phyloP scores from a whole-genome alignment of 92 coral and sea anemone genomes.

The Heliopora coerulea region DNA sequence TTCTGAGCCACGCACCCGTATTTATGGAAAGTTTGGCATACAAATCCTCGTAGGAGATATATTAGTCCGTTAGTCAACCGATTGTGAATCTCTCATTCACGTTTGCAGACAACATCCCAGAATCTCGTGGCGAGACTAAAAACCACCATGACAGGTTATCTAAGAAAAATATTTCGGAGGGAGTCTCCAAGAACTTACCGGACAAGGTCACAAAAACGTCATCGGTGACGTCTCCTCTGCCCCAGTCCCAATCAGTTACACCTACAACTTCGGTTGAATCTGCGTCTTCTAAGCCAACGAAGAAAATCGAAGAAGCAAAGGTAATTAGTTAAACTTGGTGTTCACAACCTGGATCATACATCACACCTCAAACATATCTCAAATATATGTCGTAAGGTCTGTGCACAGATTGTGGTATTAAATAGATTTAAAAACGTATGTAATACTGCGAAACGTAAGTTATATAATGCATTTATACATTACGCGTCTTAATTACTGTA shows the following conservation, averaged over 20 bases:
- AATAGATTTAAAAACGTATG: too few relatives aligned
- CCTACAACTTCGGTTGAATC: background rate
- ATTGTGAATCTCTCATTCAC: too few relatives aligned
- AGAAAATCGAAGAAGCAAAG: constrained; percentile 12
- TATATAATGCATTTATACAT: too few relatives aligned
- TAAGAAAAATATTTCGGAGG: background rate
- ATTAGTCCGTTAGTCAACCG: too few relatives aligned
- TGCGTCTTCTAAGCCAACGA: background rate
- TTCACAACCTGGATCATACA: too few relatives aligned
- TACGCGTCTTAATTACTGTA: too few relatives aligned
- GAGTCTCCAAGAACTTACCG: constrained; percentile 1
- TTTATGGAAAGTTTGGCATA: background rate
- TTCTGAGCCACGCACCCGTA: background rate
- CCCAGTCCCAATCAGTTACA: constrained; percentile 5
- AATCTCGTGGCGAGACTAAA: constrained; percentile 13
- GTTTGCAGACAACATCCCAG: constrained; percentile 10
- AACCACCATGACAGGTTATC: constrained; percentile 5
- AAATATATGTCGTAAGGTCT: too few relatives aligned
- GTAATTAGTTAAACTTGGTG: background rate
- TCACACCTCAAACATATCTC: too few relatives aligned
- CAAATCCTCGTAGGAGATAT: too few relatives aligned
- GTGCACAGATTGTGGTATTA: too few relatives aligned
- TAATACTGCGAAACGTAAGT: too few relatives aligned
- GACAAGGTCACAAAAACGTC: constrained; percentile 8
- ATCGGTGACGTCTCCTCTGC: background rate